These are phyloP conservation scores for Scomber scombrus DNA, from an alignment of 2,113 vertebrate genomes.

Conservation along the genomic window DNA sequence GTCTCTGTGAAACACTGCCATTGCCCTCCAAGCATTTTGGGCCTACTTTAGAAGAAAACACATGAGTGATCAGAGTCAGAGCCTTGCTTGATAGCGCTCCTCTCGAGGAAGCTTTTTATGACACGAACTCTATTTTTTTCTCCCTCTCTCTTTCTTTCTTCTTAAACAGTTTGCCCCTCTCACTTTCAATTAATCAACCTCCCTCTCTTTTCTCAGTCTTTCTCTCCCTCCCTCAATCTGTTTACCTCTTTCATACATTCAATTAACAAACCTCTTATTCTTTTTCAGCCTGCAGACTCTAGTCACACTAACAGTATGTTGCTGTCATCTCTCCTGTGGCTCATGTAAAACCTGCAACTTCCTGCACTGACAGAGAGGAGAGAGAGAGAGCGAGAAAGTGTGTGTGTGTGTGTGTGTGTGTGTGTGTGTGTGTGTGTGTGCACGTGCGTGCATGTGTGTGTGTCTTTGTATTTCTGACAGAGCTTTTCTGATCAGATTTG, in stretches of 20 bases:
- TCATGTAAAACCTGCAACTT: constrained; percentile 43
- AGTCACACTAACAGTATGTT: constrained; percentile 38
- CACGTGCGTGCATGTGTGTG: too few species aligned
- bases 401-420: constrained; percentile 2
- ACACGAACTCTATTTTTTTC: constrained; percentile 14
- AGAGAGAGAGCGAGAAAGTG: not conserved
- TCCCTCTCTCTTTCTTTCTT: not conserved
- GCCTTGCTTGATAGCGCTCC: constrained; percentile 55
- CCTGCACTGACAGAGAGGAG: not conserved
- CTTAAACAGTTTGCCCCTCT: constrained; percentile 50
- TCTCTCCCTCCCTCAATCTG: constrained; percentile 20
- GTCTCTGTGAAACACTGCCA: constrained; percentile 59
- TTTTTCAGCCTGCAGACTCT: constrained; percentile 16
- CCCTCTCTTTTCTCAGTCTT: not conserved
- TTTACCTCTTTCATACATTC: constrained; percentile 40
- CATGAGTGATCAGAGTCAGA: constrained; percentile 71
- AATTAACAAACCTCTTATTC: constrained; percentile 47
- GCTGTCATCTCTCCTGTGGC: constrained; percentile 33
- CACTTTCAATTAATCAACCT: constrained; percentile 47
- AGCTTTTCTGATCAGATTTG: too few species aligned
- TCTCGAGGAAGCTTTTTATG: constrained; percentile 63
- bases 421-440: constrained; percentile 4
- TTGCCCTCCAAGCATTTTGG: constrained; percentile 66
- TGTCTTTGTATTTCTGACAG: too few species aligned
- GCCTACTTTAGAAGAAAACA: constrained; percentile 76